phyloP scores from a whole-genome alignment of 2,888 invertebrate genomes.

The Ceramica pisi region DNA sequence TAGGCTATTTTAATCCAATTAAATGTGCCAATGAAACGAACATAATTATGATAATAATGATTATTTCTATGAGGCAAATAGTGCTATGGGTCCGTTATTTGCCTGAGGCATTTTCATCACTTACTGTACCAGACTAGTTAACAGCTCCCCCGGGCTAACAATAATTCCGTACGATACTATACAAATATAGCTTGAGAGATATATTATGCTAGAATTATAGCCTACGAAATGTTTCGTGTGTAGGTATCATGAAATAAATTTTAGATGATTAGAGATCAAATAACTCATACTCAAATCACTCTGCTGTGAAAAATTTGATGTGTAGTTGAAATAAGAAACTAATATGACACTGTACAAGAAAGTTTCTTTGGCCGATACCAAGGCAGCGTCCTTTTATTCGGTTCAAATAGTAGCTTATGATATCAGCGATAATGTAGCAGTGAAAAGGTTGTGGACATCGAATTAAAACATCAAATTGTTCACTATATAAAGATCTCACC shows the following conservation, averaged over 20 bases:
- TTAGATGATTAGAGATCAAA: constrained; percentile 10
- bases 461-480: too few species aligned
- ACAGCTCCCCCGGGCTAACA: constrained; percentile 45
- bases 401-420: too few species aligned
- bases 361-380: not conserved
- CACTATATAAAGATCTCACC: too few species aligned
- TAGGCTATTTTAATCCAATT: constrained; percentile 58
- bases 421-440: too few species aligned
- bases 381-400: too few species aligned
- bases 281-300: constrained; percentile 12
- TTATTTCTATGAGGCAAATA: constrained; percentile 39
- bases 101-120: constrained; percentile 62
- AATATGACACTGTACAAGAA: too few species aligned
- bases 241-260: constrained; percentile 47
- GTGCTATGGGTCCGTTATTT: constrained; percentile 28
- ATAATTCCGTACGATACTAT: constrained; percentile 38
- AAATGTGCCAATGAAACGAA: constrained; percentile 55
- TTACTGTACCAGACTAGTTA: constrained; percentile 40
- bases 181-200: constrained; percentile 49
- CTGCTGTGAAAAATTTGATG: not conserved
- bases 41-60: constrained; percentile 51
- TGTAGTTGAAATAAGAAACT: too few species aligned
- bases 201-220: constrained; percentile 26
- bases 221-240: constrained; percentile 1
- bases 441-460: too few species aligned